Evolutionary conservation across 2,797 vertebrate species (phyloP), one percentile per base, ranked within the genome.

Genomic region (Muraenolepis orangiensis): DNA sequence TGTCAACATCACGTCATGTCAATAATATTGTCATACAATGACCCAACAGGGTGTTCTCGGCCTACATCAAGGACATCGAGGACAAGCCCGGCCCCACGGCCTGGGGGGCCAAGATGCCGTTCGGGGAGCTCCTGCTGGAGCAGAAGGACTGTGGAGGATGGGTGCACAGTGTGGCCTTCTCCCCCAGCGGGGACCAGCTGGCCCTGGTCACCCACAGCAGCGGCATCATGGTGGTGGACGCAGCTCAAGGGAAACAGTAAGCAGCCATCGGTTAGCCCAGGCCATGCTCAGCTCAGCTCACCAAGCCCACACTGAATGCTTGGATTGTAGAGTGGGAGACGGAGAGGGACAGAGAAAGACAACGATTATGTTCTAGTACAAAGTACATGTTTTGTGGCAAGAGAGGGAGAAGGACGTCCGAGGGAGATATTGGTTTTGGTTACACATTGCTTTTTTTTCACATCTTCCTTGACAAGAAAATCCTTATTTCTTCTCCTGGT

Each of bases 31-130:
- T 31, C 23, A 13, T 14, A 28, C 28, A 31, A 29, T 28, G 10
- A 14, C 28, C 13, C 29, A 67, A 18, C 72, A 95, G 94, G 81
- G 75, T 95, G 36, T 94, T 94, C 74, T 95, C 94, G 3, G 82
- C 93, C 51, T 95, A 95, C 76, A 94, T 95, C 71, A 95, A 95
- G 87, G 94, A 95, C 73, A 94, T 95, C 0, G 94, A 95, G 87
- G 94, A 94, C 6, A 95, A 91, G 76, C 94, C 94, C 0, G 93
- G 93, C 23, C 91, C 94, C 1, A 95, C 94, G 0, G 74, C 92
- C 31, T 95, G 94, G 94, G 94, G 94, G 1, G 75, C 91, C 40
- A 95, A 95, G 86, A 95, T 95, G 93, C 94, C 93, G 0, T 95
- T 95, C 78, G 94, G 93, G 26, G 94, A 95, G 86, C 26, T 95